phyloP scores from a whole-genome alignment of 2,797 vertebrate species.

The Dicrostonyx torquatus region DNA sequence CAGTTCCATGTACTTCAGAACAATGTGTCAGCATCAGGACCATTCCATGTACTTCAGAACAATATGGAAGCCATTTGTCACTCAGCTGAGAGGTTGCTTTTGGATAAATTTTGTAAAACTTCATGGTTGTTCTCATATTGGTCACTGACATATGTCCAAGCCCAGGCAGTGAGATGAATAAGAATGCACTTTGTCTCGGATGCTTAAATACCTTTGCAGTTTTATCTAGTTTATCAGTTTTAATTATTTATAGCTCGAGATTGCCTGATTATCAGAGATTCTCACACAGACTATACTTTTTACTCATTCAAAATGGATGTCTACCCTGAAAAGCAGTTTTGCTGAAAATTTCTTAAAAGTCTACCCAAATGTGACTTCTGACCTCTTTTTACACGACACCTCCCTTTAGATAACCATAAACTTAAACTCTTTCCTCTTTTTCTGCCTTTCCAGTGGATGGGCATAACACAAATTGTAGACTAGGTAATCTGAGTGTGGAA shows the following conservation, averaged over 20 bases:
- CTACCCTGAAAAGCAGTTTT: slow-evolving; percentile 1
- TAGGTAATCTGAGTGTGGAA: neutral
- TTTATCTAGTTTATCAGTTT: neutral
- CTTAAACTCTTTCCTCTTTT: neutral
- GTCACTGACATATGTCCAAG: neutral
- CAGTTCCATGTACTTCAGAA: neutral
- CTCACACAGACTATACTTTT: neutral
- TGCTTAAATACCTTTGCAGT: neutral
- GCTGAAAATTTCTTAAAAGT: neutral
- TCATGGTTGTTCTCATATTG: neutral
- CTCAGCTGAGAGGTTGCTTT: neutral
- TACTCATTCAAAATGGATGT: neutral
- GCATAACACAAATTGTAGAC: neutral
- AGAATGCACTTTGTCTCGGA: neutral
- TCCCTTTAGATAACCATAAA: neutral
- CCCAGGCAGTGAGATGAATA: neutral
- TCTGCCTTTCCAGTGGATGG: neutral
- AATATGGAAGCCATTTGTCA: slow-evolving; percentile 10
- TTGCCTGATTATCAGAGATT: neutral
- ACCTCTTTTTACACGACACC: neutral
- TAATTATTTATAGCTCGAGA: neutral
- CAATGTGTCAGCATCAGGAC: neutral
- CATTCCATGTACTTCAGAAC: neutral
- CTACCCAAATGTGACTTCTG: neutral
- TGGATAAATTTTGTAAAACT: neutral